These are phyloP conservation scores for Acipenser ruthenus DNA, from an alignment of 2,797 vertebrate species.

Conservation along the genomic window DNA sequence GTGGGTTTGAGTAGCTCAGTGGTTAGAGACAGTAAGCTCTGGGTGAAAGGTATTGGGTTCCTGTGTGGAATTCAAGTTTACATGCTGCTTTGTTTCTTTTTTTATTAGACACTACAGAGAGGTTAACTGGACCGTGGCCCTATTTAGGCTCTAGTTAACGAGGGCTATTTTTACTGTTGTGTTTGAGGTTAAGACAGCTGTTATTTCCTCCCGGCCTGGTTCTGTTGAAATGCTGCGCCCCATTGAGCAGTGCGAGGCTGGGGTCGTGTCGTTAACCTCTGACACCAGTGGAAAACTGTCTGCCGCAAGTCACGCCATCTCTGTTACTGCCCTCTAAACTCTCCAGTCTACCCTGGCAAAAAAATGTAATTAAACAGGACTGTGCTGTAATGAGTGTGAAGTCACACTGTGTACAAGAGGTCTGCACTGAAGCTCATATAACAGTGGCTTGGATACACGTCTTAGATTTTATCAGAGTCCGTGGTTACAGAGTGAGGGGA, in stretches of 20 bases:
- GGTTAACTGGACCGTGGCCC: neutral
- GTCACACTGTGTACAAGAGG: neutral
- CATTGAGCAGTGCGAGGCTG: slow-evolving; percentile 17
- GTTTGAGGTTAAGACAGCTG: slow-evolving; percentile 17
- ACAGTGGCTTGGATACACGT: slow-evolving; percentile 2
- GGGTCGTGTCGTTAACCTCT: slow-evolving; percentile 11
- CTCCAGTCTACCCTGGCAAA: slow-evolving; percentile 28
- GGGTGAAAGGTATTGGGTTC: neutral
- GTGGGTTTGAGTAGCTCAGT: neutral
- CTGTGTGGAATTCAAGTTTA: neutral
- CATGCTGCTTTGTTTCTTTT: too few relatives aligned
- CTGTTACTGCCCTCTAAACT: slow-evolving; percentile 24
- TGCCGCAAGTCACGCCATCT: slow-evolving; percentile 21
- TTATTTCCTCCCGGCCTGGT: slow-evolving; percentile 29
- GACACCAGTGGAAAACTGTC: slow-evolving; percentile 29
- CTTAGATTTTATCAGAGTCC: neutral
- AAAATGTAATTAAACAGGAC: neutral
- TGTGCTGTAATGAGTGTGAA: neutral
- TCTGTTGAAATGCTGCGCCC: slow-evolving; percentile 21
- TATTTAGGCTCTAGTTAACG: slow-evolving; percentile 8
- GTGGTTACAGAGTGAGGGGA: neutral
- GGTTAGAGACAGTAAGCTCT: neutral
- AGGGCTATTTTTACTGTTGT: slow-evolving; percentile 10
- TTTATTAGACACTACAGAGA: too few relatives aligned
- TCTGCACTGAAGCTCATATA: neutral